Base-by-base conservation (phyloP, 2,797 vertebrate genomes). In the Novumbra hubbsi region DNA sequence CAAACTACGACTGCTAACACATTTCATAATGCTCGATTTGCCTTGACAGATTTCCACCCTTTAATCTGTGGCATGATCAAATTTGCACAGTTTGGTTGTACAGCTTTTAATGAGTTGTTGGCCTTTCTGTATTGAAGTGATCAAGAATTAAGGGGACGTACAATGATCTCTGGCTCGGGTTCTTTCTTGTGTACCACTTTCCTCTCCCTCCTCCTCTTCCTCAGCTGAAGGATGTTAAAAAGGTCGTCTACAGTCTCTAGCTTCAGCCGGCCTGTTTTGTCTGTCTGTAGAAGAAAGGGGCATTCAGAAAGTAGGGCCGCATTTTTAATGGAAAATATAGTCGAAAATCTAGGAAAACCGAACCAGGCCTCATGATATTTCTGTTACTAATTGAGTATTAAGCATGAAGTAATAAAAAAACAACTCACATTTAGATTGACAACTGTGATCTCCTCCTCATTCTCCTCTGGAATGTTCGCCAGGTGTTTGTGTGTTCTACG, bases 161-260 rank as follows among this genome's bases (percentile, higher is more conserved):
- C 98, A 74, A 95, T 78, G 21, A 87, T n/a, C 86, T 96, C 95
- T 0, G 94, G 91, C 76, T 96, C 91, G 0, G 92, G 84, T 73
- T 95, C 90, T 70, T 95, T 96, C 87, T 89, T 88, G 64, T 87
- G 14, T 0, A 84, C 94, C 1, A 86, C 82, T 91, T 94, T 97
- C 89, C 90, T 97, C 84, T 92, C 92, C 88, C 92, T 95, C 88
- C 97, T 98, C 88, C 92, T 96, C 91, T 97, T 97, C 91, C 92
- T 98, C 88, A 98, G 89, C 85, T 96, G 94, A 84, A 99, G 92
- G 86, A 99, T 97, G 88, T 94, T 93, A 90, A 96, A 94, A 83
- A 99, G 94, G 85, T 98, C 98, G 48, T 98, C 95, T 72, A 99
- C 94, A 27, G 93, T 98, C 83, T 99, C 98, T 84, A 99, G 89